Evolutionary conservation across 2,888 invertebrate species (phyloP).

Genomic region (Synergus laeviventris): DNA sequence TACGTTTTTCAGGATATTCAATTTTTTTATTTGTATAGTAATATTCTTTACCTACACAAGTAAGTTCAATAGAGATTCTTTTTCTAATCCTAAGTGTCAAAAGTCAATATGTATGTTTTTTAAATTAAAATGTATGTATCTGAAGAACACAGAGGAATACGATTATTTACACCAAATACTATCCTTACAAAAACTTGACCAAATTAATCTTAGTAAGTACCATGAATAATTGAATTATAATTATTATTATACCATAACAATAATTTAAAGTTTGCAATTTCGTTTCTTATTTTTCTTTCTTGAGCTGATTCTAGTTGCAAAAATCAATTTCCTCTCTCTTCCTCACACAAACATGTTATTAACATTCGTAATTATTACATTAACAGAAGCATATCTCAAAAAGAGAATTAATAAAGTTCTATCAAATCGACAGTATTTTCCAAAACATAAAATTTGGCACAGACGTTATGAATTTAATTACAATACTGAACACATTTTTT

Average conservation of each 20-base stretch:
- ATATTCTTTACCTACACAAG: constrained; percentile 60
- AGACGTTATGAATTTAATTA: neutral
- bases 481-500: constrained; percentile 37
- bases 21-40: constrained; percentile 60
- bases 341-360: neutral
- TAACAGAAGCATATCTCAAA: constrained; percentile 5
- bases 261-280: neutral
- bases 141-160: constrained; percentile 1
- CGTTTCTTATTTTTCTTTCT: neutral
- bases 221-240: neutral
- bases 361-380: neutral
- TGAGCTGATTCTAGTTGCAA: neutral
- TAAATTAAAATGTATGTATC: neutral
- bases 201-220: neutral
- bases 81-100: constrained; percentile 60
- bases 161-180: neutral
- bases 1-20: constrained; percentile 43
- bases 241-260: neutral
- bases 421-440: neutral
- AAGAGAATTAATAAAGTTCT: neutral
- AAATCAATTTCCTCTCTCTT: constrained; percentile 18
- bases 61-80: constrained; percentile 61
- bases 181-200: neutral
- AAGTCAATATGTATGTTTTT: constrained; percentile 58
- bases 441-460: constrained; percentile 20